Evolutionary conservation across 2,888 invertebrate species (phyloP).

Genomic region (Pandemis heparana): DNA sequence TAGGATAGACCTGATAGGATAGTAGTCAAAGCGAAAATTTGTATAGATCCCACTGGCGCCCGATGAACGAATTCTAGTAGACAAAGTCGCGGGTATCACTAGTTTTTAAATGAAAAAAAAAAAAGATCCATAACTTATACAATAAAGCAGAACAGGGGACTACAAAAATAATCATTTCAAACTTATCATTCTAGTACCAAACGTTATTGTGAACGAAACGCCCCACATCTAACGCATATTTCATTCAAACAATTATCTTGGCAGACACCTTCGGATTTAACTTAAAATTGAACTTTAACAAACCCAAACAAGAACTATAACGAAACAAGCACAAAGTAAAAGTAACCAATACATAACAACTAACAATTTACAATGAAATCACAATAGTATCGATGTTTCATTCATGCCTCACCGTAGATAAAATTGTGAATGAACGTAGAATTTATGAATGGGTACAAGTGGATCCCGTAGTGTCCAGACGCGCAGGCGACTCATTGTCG

Average conservation of each 20-base stretch:
- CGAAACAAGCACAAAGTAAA: not conserved
- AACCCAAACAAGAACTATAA: not conserved
- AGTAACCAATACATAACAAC: conserved; percentile 28
- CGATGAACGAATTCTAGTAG: too few species aligned
- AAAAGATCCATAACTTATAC: too few species aligned
- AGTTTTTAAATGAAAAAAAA: too few species aligned
- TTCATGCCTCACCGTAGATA: conserved; percentile 65
- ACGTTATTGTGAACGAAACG: conserved; percentile 2
- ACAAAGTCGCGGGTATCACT: too few species aligned
- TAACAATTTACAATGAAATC: conserved; percentile 31
- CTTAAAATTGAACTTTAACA: conserved; percentile 12
- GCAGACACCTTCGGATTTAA: not conserved
- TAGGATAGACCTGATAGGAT: too few species aligned
- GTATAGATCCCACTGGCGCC: too few species aligned
- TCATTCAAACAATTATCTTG: conserved; percentile 13
- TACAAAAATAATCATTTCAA: too few species aligned
- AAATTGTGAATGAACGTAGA: conserved; percentile 71
- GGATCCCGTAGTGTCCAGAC: conserved; percentile 69
- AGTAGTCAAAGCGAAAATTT: too few species aligned
- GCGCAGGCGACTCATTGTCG: conserved; percentile 56
- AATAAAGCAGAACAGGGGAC: too few species aligned
- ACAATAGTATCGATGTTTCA: conserved; percentile 64
- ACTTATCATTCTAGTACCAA: not conserved
- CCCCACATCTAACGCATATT: conserved; percentile 20
- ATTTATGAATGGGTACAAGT: conserved; percentile 68